Conservation (phyloP, 2,888 invertebrate genomes). For the Meliscaeva auricollis region DNA sequence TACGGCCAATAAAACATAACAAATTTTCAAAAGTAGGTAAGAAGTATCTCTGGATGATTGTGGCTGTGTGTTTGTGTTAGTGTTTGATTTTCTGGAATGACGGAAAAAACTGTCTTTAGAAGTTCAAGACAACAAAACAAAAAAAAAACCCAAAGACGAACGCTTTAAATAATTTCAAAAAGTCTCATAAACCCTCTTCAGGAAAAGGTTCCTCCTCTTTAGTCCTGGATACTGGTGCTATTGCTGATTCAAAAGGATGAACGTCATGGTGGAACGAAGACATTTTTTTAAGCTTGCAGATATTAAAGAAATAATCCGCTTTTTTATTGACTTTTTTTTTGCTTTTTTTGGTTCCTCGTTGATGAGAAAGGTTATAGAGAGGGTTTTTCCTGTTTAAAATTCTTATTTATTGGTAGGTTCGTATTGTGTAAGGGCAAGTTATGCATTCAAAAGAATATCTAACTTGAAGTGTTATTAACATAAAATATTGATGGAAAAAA, state of each 20-base stretch:
- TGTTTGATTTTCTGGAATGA: constrained; percentile 32
- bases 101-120: constrained; percentile 6
- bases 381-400: constrained; percentile 16
- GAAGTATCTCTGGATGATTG: not conserved
- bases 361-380: constrained; percentile 8
- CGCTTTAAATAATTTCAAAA: constrained; percentile 66
- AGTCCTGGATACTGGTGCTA: not conserved
- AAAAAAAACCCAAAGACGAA: constrained; percentile 1
- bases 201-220: constrained; percentile 3
- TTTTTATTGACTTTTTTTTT: constrained; percentile 73
- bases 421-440: not conserved
- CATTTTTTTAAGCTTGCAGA: constrained; percentile 51
- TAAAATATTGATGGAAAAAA: too few relatives aligned
- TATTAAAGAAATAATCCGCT: constrained; percentile 74
- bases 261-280: constrained; percentile 7
- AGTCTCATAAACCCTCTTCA: constrained; percentile 63
- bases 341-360: not conserved
- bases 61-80: not conserved
- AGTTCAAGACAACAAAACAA: not conserved
- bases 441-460: not conserved
- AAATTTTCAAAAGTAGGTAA: constrained; percentile 63
- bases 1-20: constrained; percentile 66
- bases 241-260: constrained; percentile 11
- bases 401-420: constrained; percentile 35
- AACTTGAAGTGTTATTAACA: too few relatives aligned